Base-by-base conservation (phyloP, 2,888 invertebrate genomes). In the Drosophila tripunctata region DNA sequence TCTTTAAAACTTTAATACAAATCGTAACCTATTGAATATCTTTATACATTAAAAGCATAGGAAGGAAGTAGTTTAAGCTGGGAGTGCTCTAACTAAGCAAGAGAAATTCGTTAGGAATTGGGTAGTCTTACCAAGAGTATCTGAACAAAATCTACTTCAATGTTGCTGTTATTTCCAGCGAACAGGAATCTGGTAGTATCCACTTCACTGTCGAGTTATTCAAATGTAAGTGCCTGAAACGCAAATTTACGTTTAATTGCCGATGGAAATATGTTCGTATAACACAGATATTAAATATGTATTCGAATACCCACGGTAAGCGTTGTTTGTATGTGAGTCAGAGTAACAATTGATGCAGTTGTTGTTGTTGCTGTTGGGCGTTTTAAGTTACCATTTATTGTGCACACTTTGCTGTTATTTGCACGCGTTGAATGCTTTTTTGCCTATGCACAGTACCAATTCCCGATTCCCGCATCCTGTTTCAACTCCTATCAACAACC, bases 221-320 rank as follows among this genome's bases (percentile, higher is more conserved):
- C 24, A 27, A n/a, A 19, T 50, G 33, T 43, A 61, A 52, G 56
- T 57, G 50, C 19, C 45, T 61, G 56, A 73, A 75, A 48, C 69
- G 75, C 75, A 85, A 86, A 80, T 89, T 88, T 85, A 75, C 87
- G 88, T 82, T 89, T 89, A 88, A 89, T 89, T 89, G 90, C 90
- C 77, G 89, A 72, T 75, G 80, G 74, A 85, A 80, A 82, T 72
- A 48, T 41, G 22, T 51, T 62, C 60, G 57, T 10, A 5, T 6
- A 14, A 19, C 8, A 7, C 6, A 17, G 17, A 44, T 24, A 40
- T 35, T 31, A 55, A 38, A 63, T 52, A 69, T 31, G 40, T 38
- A 47, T 30, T 43, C 41, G 21, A 30, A 36, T 40, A 19, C 15
- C 7, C 17, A 31, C 33, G 4, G 41, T 22, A 27, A 5, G 4